Percentiles rank a stretch among this genome's conserved stretches.
Conservation (phyloP, 2,113 vertebrate genomes). For the Garra rufa region DNA sequence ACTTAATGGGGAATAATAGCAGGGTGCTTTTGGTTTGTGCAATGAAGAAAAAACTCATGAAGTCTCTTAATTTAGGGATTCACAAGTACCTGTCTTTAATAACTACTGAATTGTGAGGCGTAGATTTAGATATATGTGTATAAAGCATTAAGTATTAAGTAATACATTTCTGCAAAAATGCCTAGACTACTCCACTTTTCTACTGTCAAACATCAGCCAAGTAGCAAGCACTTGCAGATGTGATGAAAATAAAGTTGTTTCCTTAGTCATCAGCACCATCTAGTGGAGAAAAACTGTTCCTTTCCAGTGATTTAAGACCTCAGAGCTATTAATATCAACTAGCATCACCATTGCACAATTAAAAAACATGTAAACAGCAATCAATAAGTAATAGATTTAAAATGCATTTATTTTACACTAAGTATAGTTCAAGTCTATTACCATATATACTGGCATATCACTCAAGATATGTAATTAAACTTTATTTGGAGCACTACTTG, state of each 20-base stretch:
- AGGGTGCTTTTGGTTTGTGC: neutral
- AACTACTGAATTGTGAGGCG: neutral
- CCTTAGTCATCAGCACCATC: conserved; percentile 53
- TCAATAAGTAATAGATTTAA: no score
- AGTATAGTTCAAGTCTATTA: no score
- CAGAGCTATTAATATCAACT: neutral
- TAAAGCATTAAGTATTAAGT: neutral
- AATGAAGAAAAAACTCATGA: neutral
- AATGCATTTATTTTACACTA: no score
- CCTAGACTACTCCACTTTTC: neutral
- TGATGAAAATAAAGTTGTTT: neutral
- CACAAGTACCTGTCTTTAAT: neutral
- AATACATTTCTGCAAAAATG: neutral
- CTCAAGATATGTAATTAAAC: no score
- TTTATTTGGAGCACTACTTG: no score
- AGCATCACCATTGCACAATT: neutral
- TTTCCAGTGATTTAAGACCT: neutral
- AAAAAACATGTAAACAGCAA: neutral
- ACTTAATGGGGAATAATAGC: conserved; percentile 13
- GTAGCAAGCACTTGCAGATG: neutral
- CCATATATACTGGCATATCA: no score
- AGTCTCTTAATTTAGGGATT: neutral
- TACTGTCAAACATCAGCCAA: neutral
- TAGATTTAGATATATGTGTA: neutral
- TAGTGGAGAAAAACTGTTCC: conserved; percentile 52